Evolutionary conservation across 2,797 vertebrate genomes (phyloP).

Genomic region (Eremophila alpestris): DNA sequence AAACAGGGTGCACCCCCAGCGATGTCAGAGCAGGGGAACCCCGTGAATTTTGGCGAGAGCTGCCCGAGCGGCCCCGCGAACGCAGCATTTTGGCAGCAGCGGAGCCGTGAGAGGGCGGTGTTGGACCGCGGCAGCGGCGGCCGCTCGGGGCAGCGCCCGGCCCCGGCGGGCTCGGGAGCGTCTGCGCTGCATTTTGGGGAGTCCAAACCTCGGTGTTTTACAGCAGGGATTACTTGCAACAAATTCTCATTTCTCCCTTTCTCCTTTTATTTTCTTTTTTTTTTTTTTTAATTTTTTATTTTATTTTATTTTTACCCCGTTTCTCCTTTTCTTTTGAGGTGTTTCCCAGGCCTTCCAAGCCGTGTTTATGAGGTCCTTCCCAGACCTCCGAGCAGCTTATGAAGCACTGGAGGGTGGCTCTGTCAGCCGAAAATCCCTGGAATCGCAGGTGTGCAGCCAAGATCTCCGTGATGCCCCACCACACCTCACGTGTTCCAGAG

Average conservation of each 20-base stretch:
- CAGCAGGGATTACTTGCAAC: neutral
- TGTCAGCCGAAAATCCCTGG: neutral
- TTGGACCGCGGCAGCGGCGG: conserved; percentile 22
- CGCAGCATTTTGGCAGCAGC: rapidly evolving
- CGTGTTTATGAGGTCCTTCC: neutral
- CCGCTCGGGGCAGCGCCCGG: neutral
- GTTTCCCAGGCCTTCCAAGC: neutral
- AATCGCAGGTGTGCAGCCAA: neutral
- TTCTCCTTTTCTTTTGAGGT: neutral
- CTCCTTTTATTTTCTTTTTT: too few relatives aligned
- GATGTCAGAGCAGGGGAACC: rapidly evolving
- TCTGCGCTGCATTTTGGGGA: neutral
- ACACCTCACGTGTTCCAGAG: rapidly evolving
- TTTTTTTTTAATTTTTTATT: too few relatives aligned
- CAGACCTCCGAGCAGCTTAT: neutral
- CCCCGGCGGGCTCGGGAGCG: neutral
- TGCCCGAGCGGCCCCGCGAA: rapidly evolving
- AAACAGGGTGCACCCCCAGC: rapidly evolving
- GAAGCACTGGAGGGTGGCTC: neutral
- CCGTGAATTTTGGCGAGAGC: rapidly evolving
- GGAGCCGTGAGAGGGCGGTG: conserved; percentile 69
- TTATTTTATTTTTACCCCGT: rapidly evolving
- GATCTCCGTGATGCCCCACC: rapidly evolving
- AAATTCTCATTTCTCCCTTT: neutral
- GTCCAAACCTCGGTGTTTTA: neutral